Evolutionary conservation across 2,113 vertebrate species (phyloP).

Genomic region (Oreochromis spilurus): DNA sequence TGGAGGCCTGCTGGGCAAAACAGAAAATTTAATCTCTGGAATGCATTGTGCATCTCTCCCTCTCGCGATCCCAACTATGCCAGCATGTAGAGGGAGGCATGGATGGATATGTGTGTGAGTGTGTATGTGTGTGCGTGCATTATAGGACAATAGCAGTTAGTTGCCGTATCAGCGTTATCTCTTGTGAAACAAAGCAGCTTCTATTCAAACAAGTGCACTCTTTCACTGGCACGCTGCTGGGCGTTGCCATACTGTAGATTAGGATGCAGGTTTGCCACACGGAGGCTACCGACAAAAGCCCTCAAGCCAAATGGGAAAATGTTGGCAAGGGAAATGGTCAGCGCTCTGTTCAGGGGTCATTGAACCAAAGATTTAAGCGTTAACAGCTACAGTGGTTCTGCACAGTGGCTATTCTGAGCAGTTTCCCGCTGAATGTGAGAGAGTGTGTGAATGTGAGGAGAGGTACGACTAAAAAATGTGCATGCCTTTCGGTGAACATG

Average conservation of each 20-base stretch:
- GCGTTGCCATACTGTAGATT: slow-evolving; percentile 26
- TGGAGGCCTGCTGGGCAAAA: slow-evolving; percentile 35
- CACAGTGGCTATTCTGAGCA: background rate
- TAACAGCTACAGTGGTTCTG: background rate
- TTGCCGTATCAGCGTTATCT: slow-evolving; percentile 65
- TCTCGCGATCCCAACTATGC: slow-evolving; percentile 36
- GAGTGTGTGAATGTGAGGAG: slow-evolving; percentile 11
- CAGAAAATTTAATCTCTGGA: slow-evolving; percentile 63
- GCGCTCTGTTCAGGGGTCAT: background rate
- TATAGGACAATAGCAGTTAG: slow-evolving; percentile 60
- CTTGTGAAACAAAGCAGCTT: slow-evolving; percentile 56
- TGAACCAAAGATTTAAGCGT: background rate
- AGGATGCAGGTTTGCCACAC: background rate
- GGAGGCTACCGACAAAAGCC: background rate
- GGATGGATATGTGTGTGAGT: background rate
- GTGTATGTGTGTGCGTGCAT: background rate
- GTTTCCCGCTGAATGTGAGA: background rate
- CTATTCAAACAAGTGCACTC: slow-evolving; percentile 47
- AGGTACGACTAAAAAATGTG: background rate
- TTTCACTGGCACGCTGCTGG: slow-evolving; percentile 23
- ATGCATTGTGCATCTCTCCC: slow-evolving; percentile 63
- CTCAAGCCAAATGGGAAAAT: background rate
- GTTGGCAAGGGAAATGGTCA: background rate
- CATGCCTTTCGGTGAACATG: background rate
- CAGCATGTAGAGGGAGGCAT: slow-evolving; percentile 11